Conservation (phyloP, 2,888 invertebrate genomes). For the Drosophila lutescens region DNA sequence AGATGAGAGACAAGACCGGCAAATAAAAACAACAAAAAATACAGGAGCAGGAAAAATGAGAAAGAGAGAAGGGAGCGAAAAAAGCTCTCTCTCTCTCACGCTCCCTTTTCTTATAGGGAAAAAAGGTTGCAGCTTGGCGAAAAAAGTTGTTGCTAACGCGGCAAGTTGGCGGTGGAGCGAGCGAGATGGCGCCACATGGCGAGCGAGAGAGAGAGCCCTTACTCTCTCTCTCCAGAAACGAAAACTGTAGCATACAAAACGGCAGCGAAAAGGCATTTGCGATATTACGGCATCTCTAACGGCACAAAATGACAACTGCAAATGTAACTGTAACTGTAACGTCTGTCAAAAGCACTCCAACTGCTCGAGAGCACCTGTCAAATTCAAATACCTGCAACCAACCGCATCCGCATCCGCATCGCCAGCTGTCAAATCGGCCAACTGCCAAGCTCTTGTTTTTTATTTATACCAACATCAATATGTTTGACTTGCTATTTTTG, state of each 20-base stretch:
- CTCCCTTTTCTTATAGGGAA: slow-evolving; percentile 2
- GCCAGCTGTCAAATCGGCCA: slow-evolving; percentile 7
- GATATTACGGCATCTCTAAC: slow-evolving; percentile 17
- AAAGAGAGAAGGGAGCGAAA: slow-evolving; percentile 11
- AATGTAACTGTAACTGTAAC: slow-evolving; percentile 23
- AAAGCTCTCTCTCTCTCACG: neutral
- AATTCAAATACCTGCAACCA: slow-evolving; percentile 13
- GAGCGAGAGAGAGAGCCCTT: slow-evolving; percentile 11
- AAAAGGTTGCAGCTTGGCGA: slow-evolving; percentile 48
- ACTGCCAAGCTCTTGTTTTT: neutral
- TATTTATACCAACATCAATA: slow-evolving; percentile 3
- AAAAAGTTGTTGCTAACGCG: slow-evolving; percentile 83
- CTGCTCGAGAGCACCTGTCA: slow-evolving; percentile 31
- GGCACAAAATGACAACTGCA: slow-evolving; percentile 18
- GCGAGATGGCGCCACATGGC: slow-evolving; percentile 45
- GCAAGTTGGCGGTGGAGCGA: slow-evolving; percentile 65
- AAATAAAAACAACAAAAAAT: slow-evolving; percentile 18
- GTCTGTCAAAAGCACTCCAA: slow-evolving; percentile 26
- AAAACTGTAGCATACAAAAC: slow-evolving; percentile 55
- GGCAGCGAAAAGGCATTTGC: slow-evolving; percentile 28
- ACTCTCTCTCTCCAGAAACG: neutral
- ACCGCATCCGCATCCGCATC: slow-evolving; percentile 5
- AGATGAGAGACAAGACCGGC: slow-evolving; percentile 21
- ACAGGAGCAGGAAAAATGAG: slow-evolving; percentile 3
- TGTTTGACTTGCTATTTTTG: slow-evolving; percentile 1